Percentiles rank a stretch among this genome's conserved stretches.
Conservation (phyloP, 2,113 vertebrate species). For the Oryzias celebensis region DNA sequence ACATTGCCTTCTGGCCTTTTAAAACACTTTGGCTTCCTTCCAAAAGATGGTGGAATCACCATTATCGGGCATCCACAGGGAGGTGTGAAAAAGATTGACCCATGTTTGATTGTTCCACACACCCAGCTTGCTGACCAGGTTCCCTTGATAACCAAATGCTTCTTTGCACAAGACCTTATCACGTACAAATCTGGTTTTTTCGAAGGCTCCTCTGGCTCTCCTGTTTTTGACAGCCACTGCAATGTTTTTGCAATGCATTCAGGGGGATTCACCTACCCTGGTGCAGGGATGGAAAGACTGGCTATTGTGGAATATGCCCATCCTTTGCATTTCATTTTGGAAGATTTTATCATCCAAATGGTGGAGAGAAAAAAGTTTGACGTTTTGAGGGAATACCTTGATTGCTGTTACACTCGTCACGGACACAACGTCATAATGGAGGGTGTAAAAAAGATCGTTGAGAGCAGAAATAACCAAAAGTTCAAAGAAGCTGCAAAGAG, state of each 20-base stretch:
- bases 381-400: constrained; percentile 21
- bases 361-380: background rate
- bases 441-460: constrained; percentile 13
- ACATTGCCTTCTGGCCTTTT: constrained; percentile 6
- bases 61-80: constrained; percentile 60
- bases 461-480: background rate
- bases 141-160: accelerated
- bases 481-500: constrained; percentile 4
- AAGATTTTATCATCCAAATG: constrained; percentile 17
- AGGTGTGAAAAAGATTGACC: constrained; percentile 49
- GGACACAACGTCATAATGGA: accelerated
- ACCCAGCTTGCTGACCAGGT: accelerated
- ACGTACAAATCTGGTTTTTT: constrained; percentile 21
- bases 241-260: constrained; percentile 46
- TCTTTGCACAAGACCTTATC: background rate
- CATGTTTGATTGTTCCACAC: constrained; percentile 42
- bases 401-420: background rate
- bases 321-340: background rate
- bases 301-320: constrained; percentile 37
- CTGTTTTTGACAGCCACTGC: constrained; percentile 35
- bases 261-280: accelerated
- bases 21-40: background rate
- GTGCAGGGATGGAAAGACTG: accelerated
- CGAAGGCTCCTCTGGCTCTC: constrained; percentile 42
- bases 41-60: constrained; percentile 32